phyloP scores from a whole-genome alignment of 1,140 invertebrate genomes.

The Antheraea pernyi region DNA sequence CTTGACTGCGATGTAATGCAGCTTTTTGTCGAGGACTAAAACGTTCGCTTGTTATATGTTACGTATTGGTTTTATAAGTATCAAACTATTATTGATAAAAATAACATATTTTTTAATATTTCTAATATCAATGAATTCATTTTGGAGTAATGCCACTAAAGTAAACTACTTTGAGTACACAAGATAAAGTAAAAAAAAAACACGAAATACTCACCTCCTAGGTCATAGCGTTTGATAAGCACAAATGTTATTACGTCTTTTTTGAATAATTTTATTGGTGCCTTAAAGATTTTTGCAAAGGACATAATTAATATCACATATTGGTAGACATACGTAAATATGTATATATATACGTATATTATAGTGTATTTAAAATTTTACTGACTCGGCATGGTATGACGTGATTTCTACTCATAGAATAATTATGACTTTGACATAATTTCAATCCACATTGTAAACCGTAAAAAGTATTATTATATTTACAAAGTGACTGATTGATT shows the following conservation, averaged over 20 bases:
- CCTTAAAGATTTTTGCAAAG: constrained; percentile 53
- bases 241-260: constrained; percentile 66
- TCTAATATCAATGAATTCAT: too few species aligned
- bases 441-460: neutral
- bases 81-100: neutral
- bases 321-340: neutral
- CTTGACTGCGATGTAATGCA: constrained; percentile 59
- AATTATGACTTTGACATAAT: neutral
- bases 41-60: neutral
- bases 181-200: too few species aligned
- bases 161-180: too few species aligned
- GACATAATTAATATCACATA: constrained; percentile 40
- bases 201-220: constrained; percentile 47
- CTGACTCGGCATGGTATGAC: neutral
- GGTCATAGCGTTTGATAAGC: constrained; percentile 55
- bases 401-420: neutral
- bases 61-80: neutral
- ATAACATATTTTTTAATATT: neutral
- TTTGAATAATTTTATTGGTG: constrained; percentile 52
- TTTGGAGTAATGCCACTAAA: too few species aligned
- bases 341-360: neutral
- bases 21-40: constrained; percentile 48
- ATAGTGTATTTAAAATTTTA: neutral
- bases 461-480: neutral
- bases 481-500: neutral